These are phyloP conservation scores for Pipistrellus pipistrellus DNA, from an alignment of 2,797 vertebrate genomes.

Conservation along the genomic window DNA sequence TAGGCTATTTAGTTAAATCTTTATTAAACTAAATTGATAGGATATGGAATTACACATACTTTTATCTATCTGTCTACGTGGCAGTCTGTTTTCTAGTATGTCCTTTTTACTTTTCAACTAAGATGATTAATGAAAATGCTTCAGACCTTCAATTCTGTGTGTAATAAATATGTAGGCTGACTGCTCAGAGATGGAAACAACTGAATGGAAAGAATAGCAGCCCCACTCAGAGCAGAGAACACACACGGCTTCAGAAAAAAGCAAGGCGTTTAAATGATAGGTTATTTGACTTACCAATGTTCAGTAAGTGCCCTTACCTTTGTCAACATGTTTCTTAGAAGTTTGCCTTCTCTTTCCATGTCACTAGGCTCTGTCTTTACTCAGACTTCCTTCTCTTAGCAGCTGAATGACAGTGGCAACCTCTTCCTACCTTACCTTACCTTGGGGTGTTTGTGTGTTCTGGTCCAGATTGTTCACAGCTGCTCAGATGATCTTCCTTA, in stretches of 20 bases:
- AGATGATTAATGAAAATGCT: constrained; percentile 5
- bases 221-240: neutral
- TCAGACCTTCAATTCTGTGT: neutral
- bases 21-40: neutral
- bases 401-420: neutral
- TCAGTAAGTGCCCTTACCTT: neutral
- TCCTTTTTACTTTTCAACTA: neutral
- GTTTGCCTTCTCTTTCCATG: neutral
- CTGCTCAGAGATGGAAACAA: neutral
- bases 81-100: neutral
- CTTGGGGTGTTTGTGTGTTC: neutral
- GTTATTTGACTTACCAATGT: neutral
- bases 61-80: neutral
- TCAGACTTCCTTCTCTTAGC: neutral
- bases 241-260: neutral
- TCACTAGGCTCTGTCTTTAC: neutral
- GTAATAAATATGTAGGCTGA: neutral
- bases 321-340: neutral
- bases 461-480: neutral
- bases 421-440: neutral
- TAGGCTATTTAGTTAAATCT: neutral
- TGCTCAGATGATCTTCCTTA: neutral
- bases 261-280: neutral
- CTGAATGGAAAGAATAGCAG: neutral
- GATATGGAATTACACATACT: neutral